Base-by-base conservation (phyloP, 2,797 vertebrate species). In the Decapterus maruadsi region DNA sequence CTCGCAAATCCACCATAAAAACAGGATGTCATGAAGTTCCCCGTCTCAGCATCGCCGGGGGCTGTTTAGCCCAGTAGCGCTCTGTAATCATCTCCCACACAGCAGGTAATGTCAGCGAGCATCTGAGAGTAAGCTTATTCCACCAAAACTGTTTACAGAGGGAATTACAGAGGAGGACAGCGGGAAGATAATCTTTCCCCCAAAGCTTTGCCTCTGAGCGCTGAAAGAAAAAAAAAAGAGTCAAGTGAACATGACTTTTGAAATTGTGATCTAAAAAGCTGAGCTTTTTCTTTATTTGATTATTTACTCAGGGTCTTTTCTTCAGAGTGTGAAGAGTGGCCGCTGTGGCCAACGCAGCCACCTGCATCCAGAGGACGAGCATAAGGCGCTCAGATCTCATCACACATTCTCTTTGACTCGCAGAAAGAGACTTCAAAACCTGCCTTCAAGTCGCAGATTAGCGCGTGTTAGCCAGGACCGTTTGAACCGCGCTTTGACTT, bases 81-180 rank as follows among this genome's bases (percentile, higher is more conserved):
- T 80, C 84, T 89, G 79, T 92, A 90, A 93, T 93, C 90, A 87
- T 89, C 87, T 89, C 88, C 84, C 80, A 93, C 90, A 64, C 93
- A 93, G 90, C 91, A 94, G 92, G 92, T 92, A 88, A 91, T 87
- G 91, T 90, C 91, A 93, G 89, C 73, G 36, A 87, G 86, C 85
- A 89, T 90, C 87, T 82, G 81, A 91, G 84, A 85, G 82, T 68
- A 87, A 90, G 90, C 89, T 88, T 74, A 89, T 91, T 90, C 81
- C 83, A 76, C 68, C 89, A 89, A 78, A 92, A 77, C 88, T 93
- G 93, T 94, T 94, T 93, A 92, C 90, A 87, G 87, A 89, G 81
- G 80, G 93, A 94, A 92, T 91, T 93, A 93, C 91, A 90, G 89
- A 91, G 86, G 88, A 89, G 78, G 89, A 85, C 83, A 77, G 89